Conservation (phyloP, 2,888 invertebrate genomes). For the Drosophila aldrichi region DNA sequence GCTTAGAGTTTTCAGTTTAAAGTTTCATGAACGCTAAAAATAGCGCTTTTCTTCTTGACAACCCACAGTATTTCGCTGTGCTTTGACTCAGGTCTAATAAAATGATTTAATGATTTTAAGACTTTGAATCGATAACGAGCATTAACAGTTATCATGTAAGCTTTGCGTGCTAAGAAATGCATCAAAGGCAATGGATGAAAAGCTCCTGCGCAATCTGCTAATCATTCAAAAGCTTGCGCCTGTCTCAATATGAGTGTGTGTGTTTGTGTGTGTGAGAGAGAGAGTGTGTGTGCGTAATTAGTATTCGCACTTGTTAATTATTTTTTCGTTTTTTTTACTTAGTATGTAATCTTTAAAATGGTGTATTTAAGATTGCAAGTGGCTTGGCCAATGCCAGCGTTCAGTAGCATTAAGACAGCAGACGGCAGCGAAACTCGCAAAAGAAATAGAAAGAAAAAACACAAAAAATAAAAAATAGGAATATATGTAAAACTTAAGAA, state of each 20-base stretch:
- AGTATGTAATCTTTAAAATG: conserved; percentile 27
- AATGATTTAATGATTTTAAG: conserved; percentile 8
- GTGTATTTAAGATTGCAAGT: conserved; percentile 31
- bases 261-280: background rate
- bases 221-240: conserved; percentile 28
- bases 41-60: background rate
- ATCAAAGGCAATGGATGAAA: conserved; percentile 26
- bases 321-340: conserved; percentile 7
- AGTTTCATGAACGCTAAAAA: background rate
- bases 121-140: conserved; percentile 34
- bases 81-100: conserved; percentile 3
- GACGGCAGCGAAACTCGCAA: conserved; percentile 28
- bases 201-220: conserved; percentile 36
- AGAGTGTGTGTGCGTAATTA: conserved; percentile 15
- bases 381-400: conserved; percentile 21
- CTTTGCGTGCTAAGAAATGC: conserved; percentile 43
- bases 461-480: background rate
- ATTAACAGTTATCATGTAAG: conserved; percentile 38
- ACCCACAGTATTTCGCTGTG: conserved; percentile 1
- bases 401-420: conserved; percentile 34
- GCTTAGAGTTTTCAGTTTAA: background rate
- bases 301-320: conserved; percentile 29
- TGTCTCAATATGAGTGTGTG: too few species aligned
- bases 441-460: background rate
- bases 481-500: conserved; percentile 1